Conservation (phyloP, 1,140 invertebrate genomes). For the Saxidomus purpurata region DNA sequence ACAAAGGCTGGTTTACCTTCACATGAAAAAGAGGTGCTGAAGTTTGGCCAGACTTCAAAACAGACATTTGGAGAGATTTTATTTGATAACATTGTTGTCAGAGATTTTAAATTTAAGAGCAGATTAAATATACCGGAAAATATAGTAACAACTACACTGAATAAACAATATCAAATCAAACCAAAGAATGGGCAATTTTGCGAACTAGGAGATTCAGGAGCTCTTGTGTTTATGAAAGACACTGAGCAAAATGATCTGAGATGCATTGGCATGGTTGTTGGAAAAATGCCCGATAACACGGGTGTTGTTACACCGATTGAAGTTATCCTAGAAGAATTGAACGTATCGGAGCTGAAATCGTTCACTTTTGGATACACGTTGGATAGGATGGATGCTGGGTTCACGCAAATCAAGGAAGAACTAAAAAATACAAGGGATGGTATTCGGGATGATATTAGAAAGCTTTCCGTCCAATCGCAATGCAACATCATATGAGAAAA, state of each 20-base stretch:
- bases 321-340: neutral
- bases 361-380: too few relatives aligned
- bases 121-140: neutral
- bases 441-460: too few relatives aligned
- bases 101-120: neutral
- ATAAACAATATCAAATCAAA: neutral
- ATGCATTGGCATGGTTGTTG: neutral
- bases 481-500: too few relatives aligned
- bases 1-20: neutral
- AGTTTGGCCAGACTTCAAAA: neutral
- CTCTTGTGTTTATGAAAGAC: neutral
- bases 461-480: too few relatives aligned
- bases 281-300: neutral
- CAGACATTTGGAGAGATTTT: neutral
- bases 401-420: too few relatives aligned
- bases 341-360: neutral
- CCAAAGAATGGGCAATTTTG: neutral
- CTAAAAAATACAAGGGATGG: too few relatives aligned
- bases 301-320: slow-evolving; percentile 3
- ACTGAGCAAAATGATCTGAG: neutral
- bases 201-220: neutral
- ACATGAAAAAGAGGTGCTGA: neutral
- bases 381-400: too few relatives aligned
- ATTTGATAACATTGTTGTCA: neutral
- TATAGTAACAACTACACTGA: neutral